Evolutionary conservation across 2,113 vertebrate species (phyloP).

Genomic region (Ceuthmochares aereus): DNA sequence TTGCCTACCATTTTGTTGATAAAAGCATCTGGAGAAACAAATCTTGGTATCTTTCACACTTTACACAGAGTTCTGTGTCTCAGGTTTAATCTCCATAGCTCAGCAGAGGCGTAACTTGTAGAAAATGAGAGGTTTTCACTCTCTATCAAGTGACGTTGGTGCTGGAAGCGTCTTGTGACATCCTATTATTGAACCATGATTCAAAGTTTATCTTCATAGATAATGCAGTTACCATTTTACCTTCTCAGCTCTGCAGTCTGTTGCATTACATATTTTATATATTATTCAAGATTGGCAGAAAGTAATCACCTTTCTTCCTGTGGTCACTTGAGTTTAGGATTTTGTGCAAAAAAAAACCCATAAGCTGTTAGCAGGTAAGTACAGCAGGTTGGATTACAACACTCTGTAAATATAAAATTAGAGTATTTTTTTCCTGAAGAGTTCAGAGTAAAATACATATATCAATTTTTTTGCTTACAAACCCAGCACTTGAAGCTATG

Average conservation of each 20-base stretch:
- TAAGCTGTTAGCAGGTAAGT: neutral
- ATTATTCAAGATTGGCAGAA: neutral
- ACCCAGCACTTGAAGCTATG: neutral
- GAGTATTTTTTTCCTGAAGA: neutral
- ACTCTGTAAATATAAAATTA: neutral
- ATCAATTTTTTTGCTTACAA: neutral
- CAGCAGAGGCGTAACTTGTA: neutral
- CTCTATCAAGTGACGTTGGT: neutral
- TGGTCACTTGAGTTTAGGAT: neutral
- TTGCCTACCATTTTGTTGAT: neutral
- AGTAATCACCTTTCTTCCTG: neutral
- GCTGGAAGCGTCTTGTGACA: neutral
- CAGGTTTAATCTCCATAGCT: neutral
- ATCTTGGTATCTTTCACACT: neutral
- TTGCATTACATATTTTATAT: fast-evolving
- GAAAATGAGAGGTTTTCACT: neutral
- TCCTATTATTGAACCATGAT: neutral
- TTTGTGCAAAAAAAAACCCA: neutral
- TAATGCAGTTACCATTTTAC: neutral
- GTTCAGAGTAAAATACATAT: neutral
- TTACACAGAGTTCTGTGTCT: neutral
- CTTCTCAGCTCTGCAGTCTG: neutral
- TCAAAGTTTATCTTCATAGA: neutral
- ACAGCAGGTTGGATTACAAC: neutral
- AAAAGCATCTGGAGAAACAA: neutral